Evolutionary conservation across 2,797 vertebrate genomes (phyloP), one percentile per base, ranked within the genome.

Genomic region (Halcyon smyrnensis): DNA sequence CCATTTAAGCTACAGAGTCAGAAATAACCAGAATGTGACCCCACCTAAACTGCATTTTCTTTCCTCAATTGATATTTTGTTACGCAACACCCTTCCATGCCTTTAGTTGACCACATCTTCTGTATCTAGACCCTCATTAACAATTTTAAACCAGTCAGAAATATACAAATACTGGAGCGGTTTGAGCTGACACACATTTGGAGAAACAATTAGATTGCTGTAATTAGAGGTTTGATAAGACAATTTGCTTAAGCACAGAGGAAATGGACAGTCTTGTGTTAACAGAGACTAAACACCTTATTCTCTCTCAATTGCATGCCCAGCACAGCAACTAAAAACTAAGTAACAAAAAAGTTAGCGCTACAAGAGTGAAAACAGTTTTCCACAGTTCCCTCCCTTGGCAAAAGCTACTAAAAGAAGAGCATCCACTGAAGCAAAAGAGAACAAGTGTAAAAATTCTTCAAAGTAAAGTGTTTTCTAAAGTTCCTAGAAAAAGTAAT

Each of bases 21-120:
- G 84, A 95, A 95, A 93, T 81, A 94, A 94, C 77, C 91, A 94
- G 70, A 73, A 91, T 86, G 57, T 84, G 93, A 95, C 85, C 85
- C 57, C 59, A 70, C 76, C 90, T 79, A 79, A 87, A 67, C 59
- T 3, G 0, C 63, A 60, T 60, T 87, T 91, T 64, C 83, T 69
- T 77, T 82, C 59, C 74, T 36, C 76, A 84, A 93, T 67, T 73
- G 77, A 18, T 54, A 50, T 1, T 23, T 11, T 76, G 59, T 73
- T 87, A 95, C 11, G 30, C 37, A 82, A 84, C 69, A 91, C 7
- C 18, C 51, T 65, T 63, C 67, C 45, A 25, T 16, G 56, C 78
- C 89, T 94, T 77, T 28, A 77, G 89, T 77, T 86, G 87, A 79
- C 73, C 85, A 59, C 48, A 50, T 76, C 85, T 48, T 54, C 16